phyloP scores from a whole-genome alignment of 2,888 invertebrate genomes.

The Phytoseiulus persimilis region DNA sequence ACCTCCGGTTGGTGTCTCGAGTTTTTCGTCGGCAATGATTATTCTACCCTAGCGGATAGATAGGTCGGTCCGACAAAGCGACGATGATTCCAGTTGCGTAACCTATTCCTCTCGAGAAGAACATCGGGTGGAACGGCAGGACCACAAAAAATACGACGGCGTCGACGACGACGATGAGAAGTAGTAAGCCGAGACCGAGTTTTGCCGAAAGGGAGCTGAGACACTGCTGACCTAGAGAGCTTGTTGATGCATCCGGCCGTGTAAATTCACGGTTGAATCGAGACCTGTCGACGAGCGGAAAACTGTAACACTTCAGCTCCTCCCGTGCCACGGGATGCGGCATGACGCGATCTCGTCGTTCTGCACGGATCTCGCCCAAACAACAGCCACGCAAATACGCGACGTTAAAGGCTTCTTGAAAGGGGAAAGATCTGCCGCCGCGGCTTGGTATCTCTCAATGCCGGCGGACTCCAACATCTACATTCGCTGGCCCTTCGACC shows the following conservation, averaged over 20 bases:
- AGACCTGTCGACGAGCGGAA: not conserved
- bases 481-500: too few relatives aligned
- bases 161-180: not conserved
- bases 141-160: not conserved
- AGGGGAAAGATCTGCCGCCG: not conserved
- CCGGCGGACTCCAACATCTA: too few relatives aligned
- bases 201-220: not conserved
- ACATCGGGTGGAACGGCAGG: not conserved
- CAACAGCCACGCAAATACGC: not conserved
- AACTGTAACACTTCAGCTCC: not conserved
- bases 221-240: not conserved
- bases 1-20: conserved; percentile 5
- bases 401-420: not conserved
- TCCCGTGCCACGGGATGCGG: not conserved
- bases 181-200: not conserved
- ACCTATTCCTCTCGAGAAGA: not conserved
- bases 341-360: not conserved
- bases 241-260: not conserved
- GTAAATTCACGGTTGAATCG: not conserved
- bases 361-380: not conserved
- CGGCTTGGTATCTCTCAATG: not conserved
- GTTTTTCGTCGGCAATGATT: conserved; percentile 5
- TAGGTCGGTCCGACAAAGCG: not conserved
- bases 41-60: not conserved
- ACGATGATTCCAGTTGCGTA: conserved; percentile 5